Percentiles rank a stretch among this genome's conserved stretches.
Evolutionary conservation across 1,140 invertebrate genomes (phyloP).

Genomic region (Drosophila micromelanica): DNA sequence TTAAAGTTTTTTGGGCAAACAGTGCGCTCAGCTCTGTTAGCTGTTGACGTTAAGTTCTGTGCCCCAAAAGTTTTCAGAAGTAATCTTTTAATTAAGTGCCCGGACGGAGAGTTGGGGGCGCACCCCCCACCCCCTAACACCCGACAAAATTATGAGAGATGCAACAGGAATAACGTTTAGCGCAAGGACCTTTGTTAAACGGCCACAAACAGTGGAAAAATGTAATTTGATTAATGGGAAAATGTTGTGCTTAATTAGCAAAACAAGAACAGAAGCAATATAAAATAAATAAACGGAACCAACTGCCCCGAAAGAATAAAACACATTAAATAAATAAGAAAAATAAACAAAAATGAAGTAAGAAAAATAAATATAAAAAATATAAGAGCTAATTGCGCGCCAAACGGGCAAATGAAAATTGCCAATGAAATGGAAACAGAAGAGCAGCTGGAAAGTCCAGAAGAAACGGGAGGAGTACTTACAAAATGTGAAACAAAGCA

Average conservation of each 20-base stretch:
- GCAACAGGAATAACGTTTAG: constrained; percentile 11
- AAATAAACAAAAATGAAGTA: constrained; percentile 12
- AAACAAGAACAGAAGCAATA: constrained; percentile 22
- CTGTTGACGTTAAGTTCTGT: constrained; percentile 74
- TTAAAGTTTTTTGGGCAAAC: constrained; percentile 75
- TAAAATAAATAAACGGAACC: constrained; percentile 10
- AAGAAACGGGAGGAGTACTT: background rate
- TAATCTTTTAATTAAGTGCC: constrained; percentile 83
- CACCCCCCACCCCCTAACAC: too few species aligned
- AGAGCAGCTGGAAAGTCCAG: background rate
- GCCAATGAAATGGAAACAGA: constrained; percentile 51
- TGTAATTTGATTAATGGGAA: constrained; percentile 80
- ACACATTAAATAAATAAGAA: constrained; percentile 29
- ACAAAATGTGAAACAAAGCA: constrained; percentile 11
- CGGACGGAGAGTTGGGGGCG: constrained; percentile 7
- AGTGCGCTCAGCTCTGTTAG: constrained; percentile 31
- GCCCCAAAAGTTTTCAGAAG: constrained; percentile 73
- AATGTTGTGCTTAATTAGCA: constrained; percentile 80
- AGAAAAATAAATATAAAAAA: constrained; percentile 24
- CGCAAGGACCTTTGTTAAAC: constrained; percentile 19
- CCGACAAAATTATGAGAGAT: constrained; percentile 50
- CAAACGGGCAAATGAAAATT: constrained; percentile 57
- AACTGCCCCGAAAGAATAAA: constrained; percentile 23
- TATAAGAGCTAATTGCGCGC: constrained; percentile 60
- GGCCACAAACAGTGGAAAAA: constrained; percentile 32